Evolutionary conservation across 2,797 vertebrate species (phyloP), one percentile per base, ranked within the genome.

Genomic region (Bryconaethiops microstoma): DNA sequence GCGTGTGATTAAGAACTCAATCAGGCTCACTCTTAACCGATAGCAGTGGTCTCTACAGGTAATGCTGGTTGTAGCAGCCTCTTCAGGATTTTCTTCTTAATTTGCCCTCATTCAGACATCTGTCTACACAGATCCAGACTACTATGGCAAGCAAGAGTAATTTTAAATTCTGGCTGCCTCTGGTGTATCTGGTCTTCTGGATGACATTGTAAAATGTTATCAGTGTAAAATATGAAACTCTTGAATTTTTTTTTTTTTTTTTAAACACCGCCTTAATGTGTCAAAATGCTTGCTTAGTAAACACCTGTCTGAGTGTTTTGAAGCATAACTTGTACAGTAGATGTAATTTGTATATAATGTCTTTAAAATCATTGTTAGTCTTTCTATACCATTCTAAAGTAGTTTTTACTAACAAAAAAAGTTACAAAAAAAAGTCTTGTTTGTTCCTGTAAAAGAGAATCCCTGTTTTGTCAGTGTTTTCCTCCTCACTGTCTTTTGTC

Each of bases 1-100:
- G 81, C 95, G 96, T 35, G 95, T 99, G 23, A 95, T 99, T 83
- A 99, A 99, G 88, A 99, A 98, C 89, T 98, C 97, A 82, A 99
- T 99, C 89, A 96, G 98, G 89, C 93, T 99, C 87, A 98, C 97
- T 40, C 96, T 99, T 82, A 99, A 99, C 83, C 95, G 96, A 88
- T 96, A 95, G 90, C 89, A 74, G 81, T 82, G 29, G 81, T 17
- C 69, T 90, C 86, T 91, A 92, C 93, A 93, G 91, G 94, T 94
- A 88, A 94, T 89, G 50, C 8, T 54, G 12, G 10, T 50, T 71
- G 3, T 59, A 75, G 71, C 45, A 72, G 63, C 76, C 77, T 68
- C 68, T 82, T 25, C 40, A 75, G 60, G 60, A 62, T 80, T 81
- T 60, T 55, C 60, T 69, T 25, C 40, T 57, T 57, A 75, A 75